Base-by-base conservation (phyloP, 2,888 invertebrate genomes). In the Amiota minor region DNA sequence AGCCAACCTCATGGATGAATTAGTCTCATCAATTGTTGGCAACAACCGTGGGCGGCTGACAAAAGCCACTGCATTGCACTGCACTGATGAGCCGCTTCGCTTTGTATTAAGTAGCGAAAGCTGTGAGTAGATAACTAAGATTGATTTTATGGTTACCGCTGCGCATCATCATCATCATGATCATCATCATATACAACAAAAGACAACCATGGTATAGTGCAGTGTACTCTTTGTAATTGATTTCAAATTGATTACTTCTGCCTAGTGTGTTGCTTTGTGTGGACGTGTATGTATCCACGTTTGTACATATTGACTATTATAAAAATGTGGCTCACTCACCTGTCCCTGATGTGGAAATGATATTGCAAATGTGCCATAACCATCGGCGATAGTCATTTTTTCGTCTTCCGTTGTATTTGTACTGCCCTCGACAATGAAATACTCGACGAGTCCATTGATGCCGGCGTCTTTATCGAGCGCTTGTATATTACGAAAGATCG, bases 301-400 rank as follows among this genome's bases (percentile, higher is more conserved):
- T 20, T 20, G 20, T n/a, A 53, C 53, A 4, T 4, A 35, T 62
- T 11, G 20, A 35, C 45, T 62, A 45, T 14, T 72, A 16, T 47
- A 67, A 14, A 67, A 18, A n/a, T 20, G 10, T 67, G 70, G 35
- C 67, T 64, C 35, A 80, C 88, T 82, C 80, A 90, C 90, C 88
- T 95, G 94, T 76, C 97, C 97, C 90, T 96, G 96, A 90, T 97
- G 96, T 14, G 97, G 96, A 81, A 95, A 91, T 77, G 95, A 95
- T 89, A 97, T 96, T 76, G 94, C 92, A 90, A 97, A 97, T 87
- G 92, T 94, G 59, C 95, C 94, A 88, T 93, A 95, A 20, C 96
- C 97, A 89, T 97, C 96, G 77, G 93, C 93, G 65, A 92, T 92
- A 74, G 92, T 92, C 80, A 93, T 91, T 82, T 92, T 92, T 78